Evolutionary conservation across 2,888 invertebrate species (phyloP).

Genomic region (Cerastoderma edule): DNA sequence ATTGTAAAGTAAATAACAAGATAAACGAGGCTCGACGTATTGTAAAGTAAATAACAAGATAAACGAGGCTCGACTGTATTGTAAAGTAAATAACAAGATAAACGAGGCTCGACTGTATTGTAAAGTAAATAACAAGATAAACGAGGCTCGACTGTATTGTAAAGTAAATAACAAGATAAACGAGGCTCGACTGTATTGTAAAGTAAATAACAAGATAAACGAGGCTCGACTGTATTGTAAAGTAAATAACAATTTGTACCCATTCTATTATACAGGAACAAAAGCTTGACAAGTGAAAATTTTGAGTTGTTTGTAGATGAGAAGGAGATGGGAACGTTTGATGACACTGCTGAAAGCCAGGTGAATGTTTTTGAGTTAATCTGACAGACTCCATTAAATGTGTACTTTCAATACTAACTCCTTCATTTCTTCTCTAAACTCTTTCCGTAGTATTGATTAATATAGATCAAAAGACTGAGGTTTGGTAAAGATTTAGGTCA

Average conservation of each 20-base stretch:
- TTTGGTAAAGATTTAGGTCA: too few relatives aligned
- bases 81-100: too few relatives aligned
- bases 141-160: neutral
- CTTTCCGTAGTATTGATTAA: too few relatives aligned
- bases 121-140: neutral
- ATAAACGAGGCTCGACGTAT: too few relatives aligned
- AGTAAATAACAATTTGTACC: too few relatives aligned
- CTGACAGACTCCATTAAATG: too few relatives aligned
- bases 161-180: neutral
- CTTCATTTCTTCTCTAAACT: too few relatives aligned
- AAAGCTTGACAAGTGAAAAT: conserved; percentile 4
- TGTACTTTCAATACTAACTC: too few relatives aligned
- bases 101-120: neutral
- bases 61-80: too few relatives aligned
- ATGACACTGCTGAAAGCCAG: conserved; percentile 41
- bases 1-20: too few relatives aligned
- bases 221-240: neutral
- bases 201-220: neutral
- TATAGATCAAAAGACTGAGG: too few relatives aligned
- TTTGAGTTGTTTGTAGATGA: conserved; percentile 26
- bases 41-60: too few relatives aligned
- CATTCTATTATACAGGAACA: conserved; percentile 9
- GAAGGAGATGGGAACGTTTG: conserved; percentile 15
- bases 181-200: neutral
- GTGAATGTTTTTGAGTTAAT: conserved; percentile 14